Evolutionary conservation across 2,797 vertebrate species (phyloP), one percentile per base, ranked within the genome.

Genomic region (Setipinna tenuifilis): DNA sequence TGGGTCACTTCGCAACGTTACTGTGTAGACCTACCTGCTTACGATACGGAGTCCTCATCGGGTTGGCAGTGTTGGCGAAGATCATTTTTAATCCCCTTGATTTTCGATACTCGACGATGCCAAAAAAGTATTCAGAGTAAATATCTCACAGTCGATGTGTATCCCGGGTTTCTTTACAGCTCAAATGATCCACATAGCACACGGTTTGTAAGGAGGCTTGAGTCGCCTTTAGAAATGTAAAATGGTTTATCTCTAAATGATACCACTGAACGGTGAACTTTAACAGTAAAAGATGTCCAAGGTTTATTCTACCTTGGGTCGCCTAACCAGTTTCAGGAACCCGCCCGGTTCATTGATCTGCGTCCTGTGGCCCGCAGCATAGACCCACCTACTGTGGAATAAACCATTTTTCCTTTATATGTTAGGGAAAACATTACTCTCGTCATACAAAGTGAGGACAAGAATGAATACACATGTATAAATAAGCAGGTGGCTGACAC

Each of bases 61-160:
- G 96, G 91, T 96, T 96, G 94, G 95, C 95, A 87, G 96, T 96
- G 92, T 96, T 97, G 87, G 98, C 97, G 95, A 98, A 99, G 94
- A 99, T 99, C 98, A 99, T 99, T 92, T 91, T 95, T 94, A 92
- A 94, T 87, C 88, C 89, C 89, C 59, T 75, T 23, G 68, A 16
- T 75, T 75, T 41, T 35, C 16, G 68, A 75, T 17, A 41, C 80
- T 87, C 87, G 35, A 75, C 31, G 81, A 68, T 87, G 81, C 83
- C 61, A 50, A 86, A 82, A 86, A 82, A 85, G 83, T 86, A 82
- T 57, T 84, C 82, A 85, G 84, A 81, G 71, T 80, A 44, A 83
- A 81, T 78, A 83, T 81, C 61, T 65, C 54, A 21, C 28, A 46
- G 62, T 58, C 83, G 84, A 78, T 83, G 84, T 87, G 75, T 82